Evolutionary conservation across 2,113 vertebrate species (phyloP), one percentile per base, ranked within the genome.

Genomic region (Phalacrocorax brasilianus): DNA sequence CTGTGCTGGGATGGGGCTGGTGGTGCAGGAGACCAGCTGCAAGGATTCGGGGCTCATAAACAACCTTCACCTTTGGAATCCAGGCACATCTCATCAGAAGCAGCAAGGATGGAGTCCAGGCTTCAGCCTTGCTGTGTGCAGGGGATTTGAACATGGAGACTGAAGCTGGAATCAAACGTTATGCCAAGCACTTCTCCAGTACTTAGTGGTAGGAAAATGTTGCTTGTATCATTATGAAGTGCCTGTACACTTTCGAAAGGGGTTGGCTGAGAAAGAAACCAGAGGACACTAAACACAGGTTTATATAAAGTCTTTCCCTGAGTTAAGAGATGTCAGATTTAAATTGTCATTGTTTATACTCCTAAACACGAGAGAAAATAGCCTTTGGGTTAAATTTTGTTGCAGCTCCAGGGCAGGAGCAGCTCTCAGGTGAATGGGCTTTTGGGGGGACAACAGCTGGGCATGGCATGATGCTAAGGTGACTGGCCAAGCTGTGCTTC

Each of bases 51-150:
- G 33, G 77, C 24, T 96, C 73, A 53, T 89, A 76, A 93, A 91
- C 33, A 89, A 9, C 42, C 62, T 38, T 66, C 80, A 79, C 35
- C 80, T 87, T 78, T 30, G 42, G 66, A 45, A 17, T 81, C 38
- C 80, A 93, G 72, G 75, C 44, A 80, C 30, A 4, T 67, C 38
- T 56, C 8, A 1, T 74, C 83, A 53, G 70, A 17, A 89, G 5
- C 27, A 92, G 45, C 70, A 50, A 61, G 47, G 13, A 52, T 3
- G 0, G 83, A 73, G 45, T 11, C 66, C 77, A 72, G 77, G 58
- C 73, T 82, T 70, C 63, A 78, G 55, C 66, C 35, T 75, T 0
- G 0, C 33, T 0, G 0, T 5, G n/a, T 0, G 5, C 5, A 18
- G 44, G 58, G 77, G 24, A 85, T 78, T 74, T 82, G 61, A 55